Base-by-base conservation (phyloP, 64 coral and sea anemone species). In the Pachyseris speciosa region DNA sequence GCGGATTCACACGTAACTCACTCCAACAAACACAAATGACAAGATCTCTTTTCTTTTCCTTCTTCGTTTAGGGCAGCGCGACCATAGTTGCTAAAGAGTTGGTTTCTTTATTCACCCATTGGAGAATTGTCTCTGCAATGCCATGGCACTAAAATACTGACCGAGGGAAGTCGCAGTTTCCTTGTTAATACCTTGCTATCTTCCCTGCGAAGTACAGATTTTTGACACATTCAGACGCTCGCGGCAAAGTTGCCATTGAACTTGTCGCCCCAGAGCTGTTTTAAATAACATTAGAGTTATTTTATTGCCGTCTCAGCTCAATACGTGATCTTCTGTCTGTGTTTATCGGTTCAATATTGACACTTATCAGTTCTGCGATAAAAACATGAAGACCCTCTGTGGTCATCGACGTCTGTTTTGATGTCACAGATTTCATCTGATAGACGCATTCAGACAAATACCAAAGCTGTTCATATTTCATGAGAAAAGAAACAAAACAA, bases 391-490 rank as follows among this genome's bases (percentile, higher is more conserved):
- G 17, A 55, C 27, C 6, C 25, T 48, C 29, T 79, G 43, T 36
- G 17, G 24, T 30, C 16, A 48, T 37, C 17, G 22, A 39, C 13
- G 13, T 71, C 34, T 22, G 5, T 71, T 71, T 40, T 71, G 67
- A 16, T 38, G 17, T 69, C 34, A 13, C 33, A 22, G 15, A 13
- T 71, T 71, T 71, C 5, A 39, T 20, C 19, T 39, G 8, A 5
- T 2, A 71, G 67, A 40, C 67, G 67, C 39, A 17, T 17, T 38
- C 33, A 71, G 31, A 15, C 17, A 34, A 38, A 15, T 5, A 37
- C 32, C 67, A 38, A 40, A 70, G 20, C 41, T 74, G 42, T 77
- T 77, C 74, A 77, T 77, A 51, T 51, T 51, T 77, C 24, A 52
- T 52, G 27, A 77, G 16, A 10, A 77, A 32, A 32, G 29, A 32